Evolutionary conservation across 2,113 vertebrate genomes (phyloP).

Genomic region (Lamprologus lemairii): DNA sequence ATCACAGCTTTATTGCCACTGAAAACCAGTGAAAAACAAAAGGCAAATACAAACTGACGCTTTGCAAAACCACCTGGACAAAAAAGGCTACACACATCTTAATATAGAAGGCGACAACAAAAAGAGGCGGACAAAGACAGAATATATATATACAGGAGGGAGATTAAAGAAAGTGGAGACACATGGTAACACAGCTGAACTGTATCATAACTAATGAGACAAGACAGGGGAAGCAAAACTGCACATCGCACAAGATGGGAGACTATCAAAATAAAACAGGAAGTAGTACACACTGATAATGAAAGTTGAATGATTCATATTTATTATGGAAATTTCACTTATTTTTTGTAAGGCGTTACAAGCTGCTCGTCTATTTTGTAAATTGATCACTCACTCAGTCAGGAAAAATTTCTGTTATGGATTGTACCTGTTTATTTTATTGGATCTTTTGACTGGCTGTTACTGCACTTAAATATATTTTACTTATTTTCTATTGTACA

Average conservation of each 20-base stretch:
- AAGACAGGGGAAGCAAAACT: neutral
- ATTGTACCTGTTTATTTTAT: neutral
- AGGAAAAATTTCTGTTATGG: neutral
- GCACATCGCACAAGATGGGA: neutral
- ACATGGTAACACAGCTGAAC: neutral
- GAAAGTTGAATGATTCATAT: neutral
- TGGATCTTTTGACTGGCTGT: neutral
- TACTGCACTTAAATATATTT: neutral
- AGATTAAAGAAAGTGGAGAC: no score
- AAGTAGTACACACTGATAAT: neutral
- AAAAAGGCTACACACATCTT: no score
- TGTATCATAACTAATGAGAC: neutral
- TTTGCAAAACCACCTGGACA: no score
- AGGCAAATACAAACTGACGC: no score
- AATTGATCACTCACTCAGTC: neutral
- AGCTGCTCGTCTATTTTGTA: no score
- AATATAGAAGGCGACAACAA: no score
- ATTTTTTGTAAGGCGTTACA: rapidly evolving
- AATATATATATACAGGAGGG: no score
- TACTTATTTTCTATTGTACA: neutral
- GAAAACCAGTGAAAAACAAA: no score
- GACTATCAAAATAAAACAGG: neutral
- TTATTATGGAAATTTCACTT: neutral
- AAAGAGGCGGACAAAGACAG: no score
- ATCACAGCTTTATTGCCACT: no score